Evolutionary conservation across 2,888 invertebrate species (phyloP).

Genomic region (Acleris laterana): DNA sequence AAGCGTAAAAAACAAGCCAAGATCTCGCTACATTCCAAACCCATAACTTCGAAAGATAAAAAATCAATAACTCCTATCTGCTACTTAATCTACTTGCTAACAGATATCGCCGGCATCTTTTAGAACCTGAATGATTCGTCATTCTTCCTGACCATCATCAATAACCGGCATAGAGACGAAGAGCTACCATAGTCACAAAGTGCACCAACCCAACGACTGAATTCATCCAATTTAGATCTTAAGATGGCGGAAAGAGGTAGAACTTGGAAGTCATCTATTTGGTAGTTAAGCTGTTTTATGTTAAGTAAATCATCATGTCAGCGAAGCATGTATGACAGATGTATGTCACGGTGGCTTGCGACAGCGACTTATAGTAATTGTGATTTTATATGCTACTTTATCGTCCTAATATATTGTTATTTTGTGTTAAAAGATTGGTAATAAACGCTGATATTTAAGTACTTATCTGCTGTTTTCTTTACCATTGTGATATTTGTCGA

Average conservation of each 20-base stretch:
- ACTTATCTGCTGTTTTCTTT: too few relatives aligned
- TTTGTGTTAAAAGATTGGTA: too few relatives aligned
- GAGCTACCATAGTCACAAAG: neutral
- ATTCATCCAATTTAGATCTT: neutral
- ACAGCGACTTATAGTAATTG: constrained; percentile 22
- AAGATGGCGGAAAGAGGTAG: neutral
- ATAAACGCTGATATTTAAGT: too few relatives aligned
- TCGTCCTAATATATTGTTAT: too few relatives aligned
- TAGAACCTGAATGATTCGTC: constrained; percentile 23
- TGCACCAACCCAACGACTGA: neutral
- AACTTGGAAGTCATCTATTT: neutral
- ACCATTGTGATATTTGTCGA: too few relatives aligned
- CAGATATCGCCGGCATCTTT: constrained; percentile 27
- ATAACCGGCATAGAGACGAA: constrained; percentile 5
- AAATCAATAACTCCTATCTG: constrained; percentile 27
- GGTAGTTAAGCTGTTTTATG: neutral
- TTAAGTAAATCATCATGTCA: neutral
- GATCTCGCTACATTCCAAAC: constrained; percentile 8
- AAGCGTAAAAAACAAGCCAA: neutral
- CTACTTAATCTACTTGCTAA: constrained; percentile 23
- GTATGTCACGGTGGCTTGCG: constrained; percentile 6
- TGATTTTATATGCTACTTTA: neutral
- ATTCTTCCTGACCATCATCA: constrained; percentile 17
- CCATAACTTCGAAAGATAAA: constrained; percentile 1
- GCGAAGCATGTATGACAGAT: constrained; percentile 22